Percentiles rank a stretch among this genome's conserved stretches.
These are phyloP conservation scores for Aegotheles bennettii DNA, from an alignment of 2,113 vertebrate species.

Conservation along the genomic window DNA sequence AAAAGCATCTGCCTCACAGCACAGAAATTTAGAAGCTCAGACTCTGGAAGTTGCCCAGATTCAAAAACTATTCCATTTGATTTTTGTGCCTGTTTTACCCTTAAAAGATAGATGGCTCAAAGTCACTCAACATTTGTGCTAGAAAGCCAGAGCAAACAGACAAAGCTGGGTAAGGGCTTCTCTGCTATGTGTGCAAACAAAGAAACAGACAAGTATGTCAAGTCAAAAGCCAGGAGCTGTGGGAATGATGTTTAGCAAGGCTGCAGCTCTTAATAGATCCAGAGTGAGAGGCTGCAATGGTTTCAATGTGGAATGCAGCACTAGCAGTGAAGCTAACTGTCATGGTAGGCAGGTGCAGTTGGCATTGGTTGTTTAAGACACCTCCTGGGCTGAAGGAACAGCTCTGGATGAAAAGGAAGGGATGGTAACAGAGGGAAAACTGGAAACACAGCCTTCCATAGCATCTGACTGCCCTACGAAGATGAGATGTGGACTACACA, in stretches of 20 bases:
- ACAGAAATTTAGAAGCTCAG: not conserved
- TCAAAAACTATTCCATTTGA: not conserved
- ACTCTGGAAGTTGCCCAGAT: not conserved
- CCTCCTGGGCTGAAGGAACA: not conserved
- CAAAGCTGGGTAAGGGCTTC: not conserved
- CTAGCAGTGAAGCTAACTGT: not conserved
- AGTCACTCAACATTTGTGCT: constrained; percentile 3
- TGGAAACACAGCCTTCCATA: not conserved
- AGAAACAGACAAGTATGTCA: not conserved
- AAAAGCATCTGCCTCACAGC: not conserved
- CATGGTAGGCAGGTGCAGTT: not conserved
- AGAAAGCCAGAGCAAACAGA: constrained; percentile 21
- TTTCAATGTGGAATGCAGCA: accelerated
- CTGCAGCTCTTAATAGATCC: not conserved
- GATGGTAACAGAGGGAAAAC: not conserved
- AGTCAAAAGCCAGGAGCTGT: not conserved
- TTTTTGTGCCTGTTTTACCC: not conserved
- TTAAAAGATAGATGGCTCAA: not conserved
- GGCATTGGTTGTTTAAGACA: not conserved
- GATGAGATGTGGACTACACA: not conserved
- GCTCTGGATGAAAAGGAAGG: not conserved
- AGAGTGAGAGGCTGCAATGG: not conserved
- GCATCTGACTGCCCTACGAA: not conserved
- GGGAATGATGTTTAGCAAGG: not conserved
- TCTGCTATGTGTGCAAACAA: not conserved